phyloP scores from a whole-genome alignment of 2,888 invertebrate genomes.

The Allacma fusca region DNA sequence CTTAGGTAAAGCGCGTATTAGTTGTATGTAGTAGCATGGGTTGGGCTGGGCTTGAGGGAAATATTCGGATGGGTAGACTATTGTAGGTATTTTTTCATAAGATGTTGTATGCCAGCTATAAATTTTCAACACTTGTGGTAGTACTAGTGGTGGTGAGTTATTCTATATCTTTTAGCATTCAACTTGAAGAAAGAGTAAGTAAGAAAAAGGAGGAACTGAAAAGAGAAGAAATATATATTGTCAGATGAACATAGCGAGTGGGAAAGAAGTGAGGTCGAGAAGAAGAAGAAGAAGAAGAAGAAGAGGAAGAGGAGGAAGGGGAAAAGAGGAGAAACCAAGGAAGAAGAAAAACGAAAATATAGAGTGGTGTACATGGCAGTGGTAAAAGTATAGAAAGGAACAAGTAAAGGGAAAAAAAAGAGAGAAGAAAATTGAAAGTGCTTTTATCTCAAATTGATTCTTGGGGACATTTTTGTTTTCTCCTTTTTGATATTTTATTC shows the following conservation, averaged over 20 bases:
- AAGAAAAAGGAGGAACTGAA: conserved; percentile 16
- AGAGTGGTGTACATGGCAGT: not conserved
- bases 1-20: too few relatives aligned
- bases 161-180: not conserved
- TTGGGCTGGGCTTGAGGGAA: too few relatives aligned
- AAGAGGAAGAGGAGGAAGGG: not conserved
- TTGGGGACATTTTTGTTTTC: conserved; percentile 61
- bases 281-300: conserved; percentile 5
- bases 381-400: conserved; percentile 36
- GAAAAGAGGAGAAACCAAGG: too few relatives aligned
- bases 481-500: conserved; percentile 60
- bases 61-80: not conserved
- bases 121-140: conserved; percentile 1
- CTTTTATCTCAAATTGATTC: conserved; percentile 62
- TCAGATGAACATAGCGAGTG: conserved; percentile 43
- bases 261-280: conserved; percentile 12
- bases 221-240: conserved; percentile 44
- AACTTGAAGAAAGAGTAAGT: conserved; percentile 25
- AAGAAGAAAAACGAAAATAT: not conserved
- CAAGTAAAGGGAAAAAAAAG: conserved; percentile 40
- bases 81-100: not conserved
- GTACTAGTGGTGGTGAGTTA: too few relatives aligned
- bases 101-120: not conserved
- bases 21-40: too few relatives aligned
- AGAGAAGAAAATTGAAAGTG: conserved; percentile 61